Percentiles rank a stretch among this genome's conserved stretches.
phyloP scores from a whole-genome alignment of 2,113 vertebrate species.

The Sphyrna mokarran region DNA sequence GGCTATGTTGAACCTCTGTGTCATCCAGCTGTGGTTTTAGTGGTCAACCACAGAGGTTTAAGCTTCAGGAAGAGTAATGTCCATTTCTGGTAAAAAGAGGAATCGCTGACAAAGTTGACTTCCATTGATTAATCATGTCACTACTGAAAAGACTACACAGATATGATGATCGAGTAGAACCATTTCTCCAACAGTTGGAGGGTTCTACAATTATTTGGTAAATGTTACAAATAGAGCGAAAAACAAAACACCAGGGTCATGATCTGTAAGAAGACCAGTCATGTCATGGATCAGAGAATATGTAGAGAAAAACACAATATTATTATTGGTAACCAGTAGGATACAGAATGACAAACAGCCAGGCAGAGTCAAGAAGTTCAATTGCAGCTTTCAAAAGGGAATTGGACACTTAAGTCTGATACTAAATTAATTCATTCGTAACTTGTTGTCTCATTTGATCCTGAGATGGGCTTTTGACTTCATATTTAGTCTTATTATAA shows the following conservation, averaged over 20 bases:
- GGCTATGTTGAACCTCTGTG: neutral
- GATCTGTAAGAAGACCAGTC: neutral
- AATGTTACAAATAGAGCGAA: neutral
- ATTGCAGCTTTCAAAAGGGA: neutral
- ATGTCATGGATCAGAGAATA: neutral
- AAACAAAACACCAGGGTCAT: neutral
- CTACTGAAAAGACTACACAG: neutral
- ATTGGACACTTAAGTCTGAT: neutral
- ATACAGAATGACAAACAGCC: too few species aligned
- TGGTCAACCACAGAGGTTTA: constrained; percentile 31
- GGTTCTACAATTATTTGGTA: neutral
- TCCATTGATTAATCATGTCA: constrained; percentile 15
- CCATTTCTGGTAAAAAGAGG: constrained; percentile 34
- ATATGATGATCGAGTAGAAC: neutral
- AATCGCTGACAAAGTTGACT: constrained; percentile 19
- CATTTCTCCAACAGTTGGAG: neutral
- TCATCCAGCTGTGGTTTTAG: constrained; percentile 16
- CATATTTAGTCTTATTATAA: too few species aligned
- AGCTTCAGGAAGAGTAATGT: constrained; percentile 5
- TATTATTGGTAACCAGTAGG: neutral
- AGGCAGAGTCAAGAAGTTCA: neutral
- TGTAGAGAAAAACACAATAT: neutral
- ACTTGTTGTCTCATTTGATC: too few species aligned
- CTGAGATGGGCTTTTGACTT: too few species aligned
- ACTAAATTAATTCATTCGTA: too few species aligned